A percentile compares a stretch with the other conserved stretches of the same genome.
phyloP scores from a whole-genome alignment of 2,113 vertebrate species.

The Gasterosteus aculeatus region DNA sequence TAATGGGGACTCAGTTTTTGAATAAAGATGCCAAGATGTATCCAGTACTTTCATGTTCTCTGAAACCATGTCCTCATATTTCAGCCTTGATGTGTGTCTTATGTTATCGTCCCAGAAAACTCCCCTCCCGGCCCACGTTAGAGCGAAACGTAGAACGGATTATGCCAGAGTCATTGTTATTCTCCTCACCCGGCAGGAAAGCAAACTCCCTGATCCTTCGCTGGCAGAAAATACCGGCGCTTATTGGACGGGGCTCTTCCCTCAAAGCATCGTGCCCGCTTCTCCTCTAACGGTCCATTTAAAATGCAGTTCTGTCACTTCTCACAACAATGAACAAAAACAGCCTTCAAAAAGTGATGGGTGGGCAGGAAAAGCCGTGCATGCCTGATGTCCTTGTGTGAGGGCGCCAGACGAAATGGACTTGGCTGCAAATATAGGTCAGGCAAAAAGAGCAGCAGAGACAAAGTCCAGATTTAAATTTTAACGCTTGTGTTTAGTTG shows the following conservation, averaged over 20 bases:
- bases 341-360: slow-evolving; percentile 44
- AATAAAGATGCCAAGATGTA: background rate
- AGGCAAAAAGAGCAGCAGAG: slow-evolving; percentile 10
- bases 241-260: slow-evolving; percentile 31
- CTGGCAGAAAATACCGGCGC: slow-evolving; percentile 58
- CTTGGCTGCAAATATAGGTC: slow-evolving; percentile 41
- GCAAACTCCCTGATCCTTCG: slow-evolving; percentile 41
- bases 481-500: background rate
- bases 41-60: background rate
- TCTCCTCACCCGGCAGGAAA: slow-evolving; percentile 56
- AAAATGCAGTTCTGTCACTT: slow-evolving; percentile 52
- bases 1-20: background rate
- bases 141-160: slow-evolving; percentile 51
- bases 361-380: slow-evolving; percentile 47
- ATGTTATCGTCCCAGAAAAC: slow-evolving; percentile 38
- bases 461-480: background rate
- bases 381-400: slow-evolving; percentile 42
- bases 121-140: slow-evolving; percentile 12
- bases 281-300: slow-evolving; percentile 50
- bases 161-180: slow-evolving; percentile 65
- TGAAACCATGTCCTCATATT: slow-evolving; percentile 8
- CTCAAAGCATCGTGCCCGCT: slow-evolving; percentile 18
- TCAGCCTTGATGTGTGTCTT: slow-evolving; percentile 3
- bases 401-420: slow-evolving; percentile 18
- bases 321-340: slow-evolving; percentile 52